Evolutionary conservation across 2,888 invertebrate genomes (phyloP), one percentile per base, ranked within the genome.

Genomic region (Hirtodrosophila trivittata): DNA sequence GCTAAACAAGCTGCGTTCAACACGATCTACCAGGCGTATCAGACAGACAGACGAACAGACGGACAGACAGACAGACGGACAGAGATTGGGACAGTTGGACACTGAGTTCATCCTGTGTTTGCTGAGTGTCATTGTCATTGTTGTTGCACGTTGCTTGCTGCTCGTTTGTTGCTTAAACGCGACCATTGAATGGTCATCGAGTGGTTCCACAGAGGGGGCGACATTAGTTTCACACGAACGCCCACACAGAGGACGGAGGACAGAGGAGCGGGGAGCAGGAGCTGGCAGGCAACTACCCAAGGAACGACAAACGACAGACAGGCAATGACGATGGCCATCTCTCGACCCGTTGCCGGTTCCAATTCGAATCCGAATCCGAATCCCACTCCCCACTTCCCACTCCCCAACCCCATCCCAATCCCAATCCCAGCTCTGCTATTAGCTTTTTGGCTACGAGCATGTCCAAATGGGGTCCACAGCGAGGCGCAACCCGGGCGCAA

Each of bases 1-100:
- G 82, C 82, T 82, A 82, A 82, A 82, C 82, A 82, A 82, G 82
- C 82, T 86, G 77, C 86, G 86, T 86, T 84, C 86, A 82, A 82
- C 82, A 82, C 82, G 82, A 82, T 82, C 82, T 76, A 84, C 85
- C 72, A 77, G 73, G 66, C 81, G 81, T 77, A 78, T 78, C 77
- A 50, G 69, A 8, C 51, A 51, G 74, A 71, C 66, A 55, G 55
- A 60, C 45, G 32, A 13, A 50, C 76, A 59, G 43, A 71, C 66
- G 55, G 55, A 60, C 45, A 35, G 16, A 50, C 76, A 59, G 43
- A 25, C 45, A 56, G 46, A 41, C 28, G 41, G 55, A 55, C 43
- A 18, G 25, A 63, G 30, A 47, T n/a, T 28, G 38, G 25, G 5
- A 59, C 45, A 65, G 35, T 33, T 18, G 12, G 38, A 46, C 56